Evolutionary conservation across 2,797 vertebrate species (phyloP), one percentile per base, ranked within the genome.

Genomic region (Poeciliopsis infans): DNA sequence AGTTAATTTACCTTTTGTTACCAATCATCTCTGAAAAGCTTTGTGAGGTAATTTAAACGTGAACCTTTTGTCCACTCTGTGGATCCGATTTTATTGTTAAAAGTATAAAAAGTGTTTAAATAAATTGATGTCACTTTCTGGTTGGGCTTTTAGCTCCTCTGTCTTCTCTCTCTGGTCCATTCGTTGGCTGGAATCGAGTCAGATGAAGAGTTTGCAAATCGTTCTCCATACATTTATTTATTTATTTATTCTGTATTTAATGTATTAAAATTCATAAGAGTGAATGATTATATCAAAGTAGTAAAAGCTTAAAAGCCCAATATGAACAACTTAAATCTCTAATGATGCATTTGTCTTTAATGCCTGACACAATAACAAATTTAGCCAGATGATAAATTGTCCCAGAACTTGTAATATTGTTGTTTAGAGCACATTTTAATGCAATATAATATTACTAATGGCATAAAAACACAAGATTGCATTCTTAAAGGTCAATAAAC

Each of bases 171-270:
- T 20, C 41, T 72, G 59, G 18, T 33, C 2, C 47, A 77, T 85
- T 75, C 15, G 8, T 59, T 74, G 1, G 1, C 71, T 71, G 78
- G 69, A 72, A 76, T 73, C 80, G 82, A 84, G 66, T 91, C 77
- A 81, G 13, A 47, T 80, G 66, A 85, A 70, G 75, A 43, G 39
- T 55, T 75, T 71, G 61, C 69, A 75, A 47, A 78, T 33, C 41
- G 13, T 74, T 75, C 59, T 51, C 4, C 15, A 61, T 5, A 61
- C 18, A 7, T 47, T 41, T 31, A n/a, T 31, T 33, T 47, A 45
- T n/a, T n/a, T 18, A 46, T n/a, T n/a, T 18, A 20, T 23, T 51
- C 10, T 18, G n/a, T 51, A 23, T 53, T n/a, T 53, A 5, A 31
- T 69, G 13, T 4, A 2, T 33, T 61, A 51, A 72, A n/a, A 53